Evolutionary conservation across 2,113 vertebrate genomes (phyloP).

Genomic region (Panthera leo): DNA sequence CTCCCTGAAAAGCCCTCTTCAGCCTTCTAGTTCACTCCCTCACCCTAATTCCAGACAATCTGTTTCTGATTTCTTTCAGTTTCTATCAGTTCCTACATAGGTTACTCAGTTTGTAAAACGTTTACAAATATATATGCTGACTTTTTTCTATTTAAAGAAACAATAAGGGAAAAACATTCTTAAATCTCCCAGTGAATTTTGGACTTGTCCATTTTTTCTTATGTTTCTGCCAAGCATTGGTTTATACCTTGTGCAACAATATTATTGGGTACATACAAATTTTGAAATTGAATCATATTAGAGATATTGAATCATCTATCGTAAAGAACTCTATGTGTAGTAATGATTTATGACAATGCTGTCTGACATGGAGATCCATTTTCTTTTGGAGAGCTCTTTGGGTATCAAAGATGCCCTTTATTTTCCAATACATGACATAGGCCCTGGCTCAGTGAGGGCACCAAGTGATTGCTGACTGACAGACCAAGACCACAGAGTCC

Average conservation of each 20-base stretch:
- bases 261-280: no score
- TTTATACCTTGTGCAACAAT: background rate
- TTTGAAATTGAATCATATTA: background rate
- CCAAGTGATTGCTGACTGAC: no score
- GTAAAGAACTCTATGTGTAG: background rate
- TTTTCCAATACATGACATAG: no score
- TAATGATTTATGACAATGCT: background rate
- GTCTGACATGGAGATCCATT: background rate
- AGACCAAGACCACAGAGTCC: no score
- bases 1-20: background rate
- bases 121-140: background rate
- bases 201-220: background rate
- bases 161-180: background rate
- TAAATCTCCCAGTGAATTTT: background rate
- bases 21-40: background rate
- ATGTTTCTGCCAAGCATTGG: background rate
- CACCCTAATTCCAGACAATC: background rate
- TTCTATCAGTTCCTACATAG: background rate
- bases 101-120: background rate
- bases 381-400: background rate
- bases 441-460: no score
- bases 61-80: background rate
- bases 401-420: no score
- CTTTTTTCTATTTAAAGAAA: background rate
- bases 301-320: background rate